Evolutionary conservation across 1,140 invertebrate species (phyloP), one percentile per base, ranked within the genome.

Genomic region (Calosoma granatense): DNA sequence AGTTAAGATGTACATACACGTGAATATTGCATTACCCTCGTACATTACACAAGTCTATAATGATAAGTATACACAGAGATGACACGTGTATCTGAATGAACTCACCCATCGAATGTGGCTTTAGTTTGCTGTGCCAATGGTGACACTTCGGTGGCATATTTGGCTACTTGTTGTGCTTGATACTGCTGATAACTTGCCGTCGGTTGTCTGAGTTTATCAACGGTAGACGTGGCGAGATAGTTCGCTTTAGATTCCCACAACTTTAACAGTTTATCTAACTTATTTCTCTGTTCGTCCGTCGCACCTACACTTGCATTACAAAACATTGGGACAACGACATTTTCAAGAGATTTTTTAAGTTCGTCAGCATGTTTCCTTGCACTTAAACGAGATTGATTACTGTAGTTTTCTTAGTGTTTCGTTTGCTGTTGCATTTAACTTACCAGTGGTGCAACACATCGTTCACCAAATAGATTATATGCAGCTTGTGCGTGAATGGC

Each of bases 391-490:
- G 17, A 59, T 39, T 47, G 57, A 59, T 20, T 43, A 19, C 26
- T 56, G 47, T 30, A 53, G 21, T 56, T 21, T 58, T 20, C 60
- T 17, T 43, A 36, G 22, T 22, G 30, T 57, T 57, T 64, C 57
- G 59, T 58, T 70, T 54, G n/a, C 22, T 53, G 19, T 54, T 23
- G 22, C 41, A 65, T 70, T 23, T 52, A 56, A 72, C 85, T 87
- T 83, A 96, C 93, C 94, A 97, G 76, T 98, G 94, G 77, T 97
- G 94, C 53, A 97, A 78, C 22, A 97, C 86, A 81, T 98, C 95
- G 79, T 98, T 98, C 61, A 98, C 90, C 66, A 98, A 81, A 77
- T 98, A 98, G 72, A 98, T 95, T 69, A 97, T 85, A 77, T 98
- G 94, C 54, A 98, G 82, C 76, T 94, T 92, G 72, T 92, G 85